Conservation (phyloP, 2,113 vertebrate genomes). For the Alligator sinensis region DNA sequence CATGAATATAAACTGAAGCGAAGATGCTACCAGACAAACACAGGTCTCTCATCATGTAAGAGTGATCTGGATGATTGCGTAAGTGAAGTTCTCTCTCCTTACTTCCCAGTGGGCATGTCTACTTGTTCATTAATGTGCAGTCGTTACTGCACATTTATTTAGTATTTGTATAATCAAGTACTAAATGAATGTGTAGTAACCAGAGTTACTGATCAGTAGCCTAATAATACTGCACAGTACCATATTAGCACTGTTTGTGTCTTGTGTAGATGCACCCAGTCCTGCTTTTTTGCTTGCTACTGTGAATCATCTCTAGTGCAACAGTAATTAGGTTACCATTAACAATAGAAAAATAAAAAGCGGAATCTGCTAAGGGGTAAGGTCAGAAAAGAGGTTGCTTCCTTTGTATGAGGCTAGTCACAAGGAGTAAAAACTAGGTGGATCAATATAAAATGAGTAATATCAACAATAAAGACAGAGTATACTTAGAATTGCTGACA, state of each 20-base stretch:
- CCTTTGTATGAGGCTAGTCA: background rate
- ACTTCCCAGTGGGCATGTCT: background rate
- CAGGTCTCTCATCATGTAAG: background rate
- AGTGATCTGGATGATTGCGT: background rate
- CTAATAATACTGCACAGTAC: too few relatives aligned
- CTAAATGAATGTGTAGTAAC: too few relatives aligned
- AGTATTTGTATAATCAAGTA: too few relatives aligned
- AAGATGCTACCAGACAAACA: background rate
- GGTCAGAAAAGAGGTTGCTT: background rate
- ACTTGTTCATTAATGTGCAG: background rate
- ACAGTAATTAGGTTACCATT: background rate
- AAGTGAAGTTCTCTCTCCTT: background rate
- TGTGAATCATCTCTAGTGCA: background rate
- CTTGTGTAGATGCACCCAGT: too few relatives aligned
- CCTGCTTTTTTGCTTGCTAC: background rate
- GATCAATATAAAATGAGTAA: background rate
- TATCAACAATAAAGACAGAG: background rate
- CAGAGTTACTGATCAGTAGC: too few relatives aligned
- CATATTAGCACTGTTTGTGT: too few relatives aligned
- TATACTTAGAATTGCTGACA: background rate
- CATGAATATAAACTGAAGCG: background rate
- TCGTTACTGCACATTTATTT: too few relatives aligned
- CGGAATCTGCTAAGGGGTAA: background rate
- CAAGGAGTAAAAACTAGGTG: background rate
- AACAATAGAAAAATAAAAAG: background rate